phyloP scores from a whole-genome alignment of 2,113 vertebrate genomes.

The Bufo bufo region DNA sequence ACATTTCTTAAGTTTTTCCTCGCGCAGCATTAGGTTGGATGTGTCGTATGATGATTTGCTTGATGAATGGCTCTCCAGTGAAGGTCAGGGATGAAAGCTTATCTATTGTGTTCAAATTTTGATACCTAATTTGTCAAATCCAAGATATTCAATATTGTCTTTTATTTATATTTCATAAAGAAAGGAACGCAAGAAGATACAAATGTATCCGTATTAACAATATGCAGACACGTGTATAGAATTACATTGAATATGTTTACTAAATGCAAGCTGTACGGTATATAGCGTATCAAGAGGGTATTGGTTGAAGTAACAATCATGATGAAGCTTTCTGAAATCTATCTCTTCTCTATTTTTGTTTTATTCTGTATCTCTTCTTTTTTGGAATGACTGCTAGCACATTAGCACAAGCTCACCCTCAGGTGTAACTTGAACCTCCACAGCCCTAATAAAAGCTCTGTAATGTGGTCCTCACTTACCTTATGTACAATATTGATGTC shows the following conservation, averaged over 20 bases:
- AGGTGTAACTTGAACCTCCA: too few relatives aligned
- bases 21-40: neutral
- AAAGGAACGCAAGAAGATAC: neutral
- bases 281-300: too few relatives aligned
- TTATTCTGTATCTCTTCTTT: too few relatives aligned
- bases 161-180: neutral
- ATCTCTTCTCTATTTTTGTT: too few relatives aligned
- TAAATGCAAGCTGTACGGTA: neutral
- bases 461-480: too few relatives aligned
- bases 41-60: neutral
- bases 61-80: slow-evolving; percentile 22
- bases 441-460: too few relatives aligned
- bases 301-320: too few relatives aligned
- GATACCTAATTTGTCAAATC: slow-evolving; percentile 11
- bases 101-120: neutral
- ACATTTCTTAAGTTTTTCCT: neutral
- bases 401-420: too few relatives aligned
- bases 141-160: neutral
- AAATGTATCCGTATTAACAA: neutral
- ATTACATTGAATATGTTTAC: neutral
- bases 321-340: too few relatives aligned
- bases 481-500: too few relatives aligned
- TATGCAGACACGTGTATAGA: neutral
- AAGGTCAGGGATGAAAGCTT: slow-evolving; percentile 27
- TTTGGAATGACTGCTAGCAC: too few relatives aligned